phyloP scores from a whole-genome alignment of 2,113 vertebrate species.

The Sialia sialis region DNA sequence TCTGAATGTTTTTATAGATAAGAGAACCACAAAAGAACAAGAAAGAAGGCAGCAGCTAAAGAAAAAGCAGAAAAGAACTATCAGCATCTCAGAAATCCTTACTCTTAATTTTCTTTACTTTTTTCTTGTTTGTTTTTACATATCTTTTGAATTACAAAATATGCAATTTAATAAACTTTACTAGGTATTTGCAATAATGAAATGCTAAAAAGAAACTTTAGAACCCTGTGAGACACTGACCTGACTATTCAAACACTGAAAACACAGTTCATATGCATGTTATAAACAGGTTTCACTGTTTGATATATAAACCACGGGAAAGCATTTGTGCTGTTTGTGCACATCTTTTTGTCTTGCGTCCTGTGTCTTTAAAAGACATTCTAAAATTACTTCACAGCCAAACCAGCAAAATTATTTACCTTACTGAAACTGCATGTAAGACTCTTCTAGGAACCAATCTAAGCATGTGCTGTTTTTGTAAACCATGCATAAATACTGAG shows the following conservation, averaged over 20 bases:
- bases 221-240: background rate
- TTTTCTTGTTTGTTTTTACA: background rate
- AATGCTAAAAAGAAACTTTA: background rate
- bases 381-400: background rate
- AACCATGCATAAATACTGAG: background rate
- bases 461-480: background rate
- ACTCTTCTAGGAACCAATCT: background rate
- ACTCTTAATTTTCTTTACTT: background rate
- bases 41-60: background rate
- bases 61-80: background rate
- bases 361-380: background rate
- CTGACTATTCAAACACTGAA: background rate
- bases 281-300: background rate
- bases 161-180: background rate
- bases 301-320: background rate
- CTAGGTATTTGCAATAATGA: background rate
- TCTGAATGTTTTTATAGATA: constrained; percentile 42
- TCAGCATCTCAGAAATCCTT: background rate
- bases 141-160: background rate
- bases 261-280: background rate
- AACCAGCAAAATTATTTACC: background rate
- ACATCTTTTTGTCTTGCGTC: background rate
- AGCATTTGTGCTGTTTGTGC: background rate
- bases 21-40: constrained; percentile 28
- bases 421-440: background rate